Percentiles rank a stretch among this genome's conserved stretches.
Conservation (phyloP, 2,888 invertebrate genomes). For the Drosophila rubida region DNA sequence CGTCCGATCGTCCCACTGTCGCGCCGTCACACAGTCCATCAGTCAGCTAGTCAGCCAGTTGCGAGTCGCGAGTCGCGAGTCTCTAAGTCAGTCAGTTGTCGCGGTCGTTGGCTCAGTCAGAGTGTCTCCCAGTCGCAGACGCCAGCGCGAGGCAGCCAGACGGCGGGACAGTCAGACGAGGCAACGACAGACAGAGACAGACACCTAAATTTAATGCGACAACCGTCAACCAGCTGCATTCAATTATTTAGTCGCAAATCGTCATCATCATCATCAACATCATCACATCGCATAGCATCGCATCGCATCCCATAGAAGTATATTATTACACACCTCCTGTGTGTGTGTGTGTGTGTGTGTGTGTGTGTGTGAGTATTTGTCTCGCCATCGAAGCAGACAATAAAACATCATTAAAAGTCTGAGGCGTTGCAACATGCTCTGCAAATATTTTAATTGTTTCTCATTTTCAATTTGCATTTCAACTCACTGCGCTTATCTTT, state of each 20-base stretch:
- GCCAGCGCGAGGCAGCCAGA: constrained; percentile 22
- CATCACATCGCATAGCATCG: constrained; percentile 61
- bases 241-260: constrained; percentile 82
- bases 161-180: background rate
- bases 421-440: constrained; percentile 72
- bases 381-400: constrained; percentile 73
- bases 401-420: constrained; percentile 79
- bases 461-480: constrained; percentile 39
- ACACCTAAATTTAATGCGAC: constrained; percentile 82
- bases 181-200: constrained; percentile 32
- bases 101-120: constrained; percentile 75
- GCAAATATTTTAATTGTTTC: constrained; percentile 78
- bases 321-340: constrained; percentile 42
- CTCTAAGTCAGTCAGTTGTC: constrained; percentile 70
- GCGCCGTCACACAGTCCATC: constrained; percentile 17
- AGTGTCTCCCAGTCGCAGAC: constrained; percentile 63
- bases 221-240: constrained; percentile 82
- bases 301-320: constrained; percentile 52
- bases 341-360: background rate
- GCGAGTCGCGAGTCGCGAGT: constrained; percentile 23
- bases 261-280: constrained; percentile 55
- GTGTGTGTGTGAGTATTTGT: constrained; percentile 35
- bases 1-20: background rate
- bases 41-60: constrained; percentile 27
- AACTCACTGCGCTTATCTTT: constrained; percentile 1